Conservation (phyloP, 2,113 vertebrate species). For the Crotalus viridis region DNA sequence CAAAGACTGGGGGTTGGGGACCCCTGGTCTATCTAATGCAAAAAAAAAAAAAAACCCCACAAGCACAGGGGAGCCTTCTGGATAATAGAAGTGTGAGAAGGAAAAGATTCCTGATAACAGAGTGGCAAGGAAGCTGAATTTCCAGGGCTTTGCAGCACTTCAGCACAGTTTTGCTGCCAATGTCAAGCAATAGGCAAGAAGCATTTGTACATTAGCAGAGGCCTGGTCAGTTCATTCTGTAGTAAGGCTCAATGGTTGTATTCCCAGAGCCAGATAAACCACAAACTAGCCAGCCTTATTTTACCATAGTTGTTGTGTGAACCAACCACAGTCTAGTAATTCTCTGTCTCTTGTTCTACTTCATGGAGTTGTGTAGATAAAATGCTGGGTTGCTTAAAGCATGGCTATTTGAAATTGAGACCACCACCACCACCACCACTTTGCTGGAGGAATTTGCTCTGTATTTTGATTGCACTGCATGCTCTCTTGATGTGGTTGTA, state of each 20-base stretch:
- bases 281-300: not conserved
- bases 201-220: not conserved
- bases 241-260: not conserved
- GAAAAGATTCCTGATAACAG: not conserved
- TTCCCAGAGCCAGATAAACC: not conserved
- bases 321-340: not conserved
- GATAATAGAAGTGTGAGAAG: not conserved
- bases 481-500: too few relatives aligned
- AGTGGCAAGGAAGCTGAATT: not conserved
- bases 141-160: not conserved
- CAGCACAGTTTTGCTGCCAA: not conserved
- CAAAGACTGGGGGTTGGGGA: too few relatives aligned
- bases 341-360: too few relatives aligned
- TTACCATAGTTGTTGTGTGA: not conserved
- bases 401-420: not conserved
- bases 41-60: not conserved
- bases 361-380: not conserved
- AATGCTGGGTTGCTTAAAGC: not conserved
- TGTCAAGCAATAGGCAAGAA: not conserved
- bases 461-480: not conserved
- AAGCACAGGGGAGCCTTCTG: not conserved
- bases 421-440: not conserved
- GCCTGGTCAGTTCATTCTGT: not conserved
- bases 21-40: not conserved
- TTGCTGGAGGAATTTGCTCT: not conserved